Base-by-base conservation (phyloP, 2,113 vertebrate genomes). In the Poeciliopsis retropinna region DNA sequence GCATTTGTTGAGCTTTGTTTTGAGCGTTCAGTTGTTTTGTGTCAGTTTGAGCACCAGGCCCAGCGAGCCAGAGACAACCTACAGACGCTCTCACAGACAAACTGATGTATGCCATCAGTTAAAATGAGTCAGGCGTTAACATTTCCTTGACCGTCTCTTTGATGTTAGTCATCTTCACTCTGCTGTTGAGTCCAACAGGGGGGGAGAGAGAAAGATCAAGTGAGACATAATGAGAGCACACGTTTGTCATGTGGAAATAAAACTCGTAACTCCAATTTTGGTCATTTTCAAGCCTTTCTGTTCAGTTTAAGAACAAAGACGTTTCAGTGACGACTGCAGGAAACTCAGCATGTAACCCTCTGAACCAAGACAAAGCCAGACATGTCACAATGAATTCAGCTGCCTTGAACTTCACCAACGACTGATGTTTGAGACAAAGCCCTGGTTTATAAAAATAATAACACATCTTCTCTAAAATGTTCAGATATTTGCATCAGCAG, bases 141-240 rank as follows among this genome's bases (percentile, higher is more conserved):
- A 51, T 87, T 80, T 86, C 75, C 76, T 73, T 66, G 73, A 89
- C 76, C 76, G 76, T 87, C 73, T 87, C 85, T 84, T 84, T 85
- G 76, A 84, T 80, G 81, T 79, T 83, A 89, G 72, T 90, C 86
- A 86, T 86, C 75, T 82, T 85, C 80, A 62, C 81, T 88, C 66
- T 85, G 85, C 78, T 29, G 66, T 79, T 64, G 61, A 81, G 79
- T 81, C 64, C 80, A 80, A 78, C 73, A 80, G 17, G 51, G 71
- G 76, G 80, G 10, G 69, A 7, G 44, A 70, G 84, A 87, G 79
- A 63, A 67, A 82, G 82, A 90, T 90, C 65, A 74, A 83, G 75
- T 76, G 69, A 79, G 86, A 90, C 86, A 62, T 86, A 90, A 86
- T 84, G 86, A 88, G 88, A 88, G 78, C 88, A 29, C 69, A 74